Conservation (phyloP, 2,797 vertebrate genomes). For the Darevskia mixta region DNA sequence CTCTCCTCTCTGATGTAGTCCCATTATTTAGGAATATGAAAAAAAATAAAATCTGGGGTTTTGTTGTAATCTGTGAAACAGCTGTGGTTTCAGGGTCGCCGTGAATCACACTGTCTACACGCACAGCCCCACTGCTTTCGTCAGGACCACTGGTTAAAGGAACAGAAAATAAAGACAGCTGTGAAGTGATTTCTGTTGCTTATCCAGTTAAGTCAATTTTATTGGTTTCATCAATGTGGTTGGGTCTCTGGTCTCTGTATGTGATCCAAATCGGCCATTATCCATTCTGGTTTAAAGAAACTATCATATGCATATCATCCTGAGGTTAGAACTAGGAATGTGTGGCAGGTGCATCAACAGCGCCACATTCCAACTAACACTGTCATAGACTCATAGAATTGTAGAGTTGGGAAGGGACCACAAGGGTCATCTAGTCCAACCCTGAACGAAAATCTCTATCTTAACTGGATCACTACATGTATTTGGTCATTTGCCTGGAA, state of each 20-base stretch:
- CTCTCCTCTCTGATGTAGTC: background rate
- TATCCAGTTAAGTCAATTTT: background rate
- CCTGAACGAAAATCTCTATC: background rate
- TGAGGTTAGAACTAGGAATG: too few relatives aligned
- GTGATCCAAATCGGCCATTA: background rate
- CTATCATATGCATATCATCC: too few relatives aligned
- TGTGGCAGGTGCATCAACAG: background rate
- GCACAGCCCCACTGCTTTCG: background rate
- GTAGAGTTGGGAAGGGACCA: too few relatives aligned
- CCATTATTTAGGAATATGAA: conserved; percentile 1
- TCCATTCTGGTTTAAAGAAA: background rate
- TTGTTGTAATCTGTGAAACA: background rate
- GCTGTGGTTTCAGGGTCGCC: conserved; percentile 3
- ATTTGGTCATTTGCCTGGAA: background rate
- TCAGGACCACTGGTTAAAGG: background rate
- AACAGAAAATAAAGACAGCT: background rate
- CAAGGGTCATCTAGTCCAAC: too few relatives aligned
- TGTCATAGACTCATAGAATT: too few relatives aligned
- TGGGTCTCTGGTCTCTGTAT: background rate
- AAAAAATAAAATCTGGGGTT: background rate
- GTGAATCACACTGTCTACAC: background rate
- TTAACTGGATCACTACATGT: background rate
- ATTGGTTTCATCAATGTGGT: background rate
- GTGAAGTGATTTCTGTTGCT: background rate
- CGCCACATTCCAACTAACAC: background rate